Conservation (phyloP, 2,888 invertebrate species). For the Andrena haemorrhoa region DNA sequence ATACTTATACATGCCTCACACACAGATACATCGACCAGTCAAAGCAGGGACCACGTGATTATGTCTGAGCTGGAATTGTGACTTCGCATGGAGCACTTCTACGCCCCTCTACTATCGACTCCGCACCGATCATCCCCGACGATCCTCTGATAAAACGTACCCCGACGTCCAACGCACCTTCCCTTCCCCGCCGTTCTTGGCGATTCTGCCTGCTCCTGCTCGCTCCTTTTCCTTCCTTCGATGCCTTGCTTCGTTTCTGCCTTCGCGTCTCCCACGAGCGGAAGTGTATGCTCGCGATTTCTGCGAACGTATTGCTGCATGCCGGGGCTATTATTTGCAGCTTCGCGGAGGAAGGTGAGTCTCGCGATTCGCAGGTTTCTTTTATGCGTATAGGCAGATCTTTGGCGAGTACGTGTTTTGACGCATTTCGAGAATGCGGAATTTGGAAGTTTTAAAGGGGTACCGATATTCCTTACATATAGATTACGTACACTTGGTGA, state of each 20-base stretch:
- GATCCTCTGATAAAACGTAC: conserved; percentile 7
- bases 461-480: conserved; percentile 10
- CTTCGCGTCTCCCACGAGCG: not conserved
- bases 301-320: not conserved
- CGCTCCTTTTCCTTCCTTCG: not conserved
- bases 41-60: conserved; percentile 90
- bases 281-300: conserved; percentile 16
- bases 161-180: not conserved
- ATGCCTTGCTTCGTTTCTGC: conserved; percentile 5
- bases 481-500: not conserved
- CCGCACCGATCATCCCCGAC: conserved; percentile 74
- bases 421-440: not conserved
- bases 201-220: not conserved
- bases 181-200: not conserved
- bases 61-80: conserved; percentile 88
- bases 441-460: not conserved
- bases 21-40: conserved; percentile 84
- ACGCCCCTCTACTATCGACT: conserved; percentile 86
- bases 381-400: not conserved
- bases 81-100: conserved; percentile 92
- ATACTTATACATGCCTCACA: conserved; percentile 71
- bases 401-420: too few species aligned
- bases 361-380: conserved; percentile 20
- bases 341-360: conserved; percentile 53
- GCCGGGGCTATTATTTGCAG: conserved; percentile 12